A percentile compares a stretch with the other conserved stretches of the same genome.
These are phyloP conservation scores for Pseudanteris insignis DNA, from an alignment of 2,888 invertebrate genomes.

Conservation along the genomic window DNA sequence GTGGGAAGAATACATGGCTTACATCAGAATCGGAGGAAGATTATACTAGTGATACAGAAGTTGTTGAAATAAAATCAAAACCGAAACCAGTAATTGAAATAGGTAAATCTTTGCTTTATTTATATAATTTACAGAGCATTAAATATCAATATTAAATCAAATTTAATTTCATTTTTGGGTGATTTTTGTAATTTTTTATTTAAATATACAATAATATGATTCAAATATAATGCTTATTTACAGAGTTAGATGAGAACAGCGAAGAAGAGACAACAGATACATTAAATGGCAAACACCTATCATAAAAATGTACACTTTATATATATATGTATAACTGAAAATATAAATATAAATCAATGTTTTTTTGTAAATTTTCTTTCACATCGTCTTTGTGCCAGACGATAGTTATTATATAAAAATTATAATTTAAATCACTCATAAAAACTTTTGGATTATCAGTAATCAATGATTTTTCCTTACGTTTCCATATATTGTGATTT, in stretches of 20 bases:
- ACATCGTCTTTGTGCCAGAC: too few species aligned
- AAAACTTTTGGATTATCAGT: conserved; percentile 23
- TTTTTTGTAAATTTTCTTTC: too few species aligned
- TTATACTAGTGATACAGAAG: conserved; percentile 53
- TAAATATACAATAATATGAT: conserved; percentile 28
- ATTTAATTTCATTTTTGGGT: background rate
- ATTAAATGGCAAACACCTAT: conserved; percentile 54
- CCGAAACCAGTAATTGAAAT: conserved; percentile 49
- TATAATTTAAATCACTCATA: conserved; percentile 23
- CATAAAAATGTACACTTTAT: conserved; percentile 45
- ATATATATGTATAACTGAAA: conserved; percentile 28
- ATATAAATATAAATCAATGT: conserved; percentile 44
- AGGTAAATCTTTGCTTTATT: conserved; percentile 25
- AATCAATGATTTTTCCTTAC: conserved; percentile 3
- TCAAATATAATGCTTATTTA: conserved; percentile 47
- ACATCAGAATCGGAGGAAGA: conserved; percentile 52
- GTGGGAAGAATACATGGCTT: conserved; percentile 58
- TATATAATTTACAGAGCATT: conserved; percentile 21
- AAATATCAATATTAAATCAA: too few species aligned
- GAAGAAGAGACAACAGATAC: conserved; percentile 65
- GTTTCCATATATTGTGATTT: background rate
- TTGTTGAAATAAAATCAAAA: conserved; percentile 52
- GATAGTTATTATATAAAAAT: conserved; percentile 10
- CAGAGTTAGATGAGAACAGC: conserved; percentile 66
- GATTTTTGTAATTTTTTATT: conserved; percentile 8